Evolutionary conservation across 92 coral and sea anemone genomes (phyloP), one percentile per base, ranked within the genome.

Genomic region (Muricea muricata): DNA sequence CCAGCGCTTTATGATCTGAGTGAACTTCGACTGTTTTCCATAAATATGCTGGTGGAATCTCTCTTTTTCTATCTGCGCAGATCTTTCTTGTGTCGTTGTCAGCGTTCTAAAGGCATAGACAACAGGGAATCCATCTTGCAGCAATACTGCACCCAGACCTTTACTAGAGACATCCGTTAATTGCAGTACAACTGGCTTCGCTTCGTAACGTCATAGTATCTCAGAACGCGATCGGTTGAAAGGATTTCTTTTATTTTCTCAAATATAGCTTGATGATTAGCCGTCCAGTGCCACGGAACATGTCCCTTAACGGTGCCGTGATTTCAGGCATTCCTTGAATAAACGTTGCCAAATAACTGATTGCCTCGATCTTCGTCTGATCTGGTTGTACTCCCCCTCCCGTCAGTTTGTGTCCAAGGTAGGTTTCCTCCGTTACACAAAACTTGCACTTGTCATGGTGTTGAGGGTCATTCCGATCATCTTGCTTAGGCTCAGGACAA

Each of bases 401-500:
- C n/a, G n/a, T n/a, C n/a, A n/a, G n/a, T n/a, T n/a, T n/a, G n/a
- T n/a, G n/a, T n/a, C 81, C 66, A 3, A 75, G 4, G 41, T 75
- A 75, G 9, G 24, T 21, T 8, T 46, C 45, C 4, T 31, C 39
- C 21, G 81, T 75, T 50, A 42, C 35, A 1, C 82, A 26, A 54
- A 76, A 76, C 68, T 82, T 88, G 28, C 84, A n/a, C n/a, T n/a
- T n/a, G n/a, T n/a, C n/a, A n/a, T 89, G 11, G 67, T 70, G 84
- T 68, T 88, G n/a, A 91, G 85, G 35, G 83, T 91, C 92, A 91
- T 66, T 82, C 85, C 82, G 28, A 81, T 55, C 18, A 50, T 57
- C 21, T 31, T 33, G 7, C 67, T 85, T 24, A 88, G 70, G 57
- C 85, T 78, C 3, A 88, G 90, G 40, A 57, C 54, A 4, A 15